These are phyloP conservation scores for Cerastis rubricosa DNA, from an alignment of 2,888 invertebrate species.

Conservation along the genomic window DNA sequence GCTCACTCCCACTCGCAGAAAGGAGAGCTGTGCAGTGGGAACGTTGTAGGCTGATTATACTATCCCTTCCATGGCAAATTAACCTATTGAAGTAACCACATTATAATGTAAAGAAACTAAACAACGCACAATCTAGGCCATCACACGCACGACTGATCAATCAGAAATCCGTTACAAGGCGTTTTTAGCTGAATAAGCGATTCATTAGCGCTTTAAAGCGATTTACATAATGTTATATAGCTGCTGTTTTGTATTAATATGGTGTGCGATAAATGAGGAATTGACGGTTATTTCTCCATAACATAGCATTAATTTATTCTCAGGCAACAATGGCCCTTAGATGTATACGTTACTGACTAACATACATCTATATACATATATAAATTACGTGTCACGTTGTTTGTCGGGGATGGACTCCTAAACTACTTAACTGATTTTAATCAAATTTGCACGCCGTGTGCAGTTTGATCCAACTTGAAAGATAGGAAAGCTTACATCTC, in stretches of 20 bases:
- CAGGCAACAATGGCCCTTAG: too few relatives aligned
- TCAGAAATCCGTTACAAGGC: slow-evolving; percentile 60
- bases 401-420: too few relatives aligned
- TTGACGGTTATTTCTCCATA: slow-evolving; percentile 2
- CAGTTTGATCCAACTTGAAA: too few relatives aligned
- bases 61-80: neutral
- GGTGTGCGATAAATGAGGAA: slow-evolving; percentile 21
- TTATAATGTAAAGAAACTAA: slow-evolving; percentile 17
- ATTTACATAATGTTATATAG: slow-evolving; percentile 39
- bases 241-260: neutral
- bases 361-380: too few relatives aligned
- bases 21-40: neutral
- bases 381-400: too few relatives aligned
- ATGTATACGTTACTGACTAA: too few relatives aligned
- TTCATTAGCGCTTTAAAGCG: slow-evolving; percentile 38
- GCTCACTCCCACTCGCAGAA: neutral
- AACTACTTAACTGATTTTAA: too few relatives aligned
- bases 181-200: slow-evolving; percentile 44
- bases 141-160: slow-evolving; percentile 54
- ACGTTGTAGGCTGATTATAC: neutral
- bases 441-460: too few relatives aligned
- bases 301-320: too few relatives aligned
- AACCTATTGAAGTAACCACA: slow-evolving; percentile 4
- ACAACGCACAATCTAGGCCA: slow-evolving; percentile 62
- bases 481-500: too few relatives aligned